A percentile compares a stretch with the other conserved stretches of the same genome.
phyloP scores from a whole-genome alignment of 2,113 vertebrate genomes.

The Urocolius indicus region DNA sequence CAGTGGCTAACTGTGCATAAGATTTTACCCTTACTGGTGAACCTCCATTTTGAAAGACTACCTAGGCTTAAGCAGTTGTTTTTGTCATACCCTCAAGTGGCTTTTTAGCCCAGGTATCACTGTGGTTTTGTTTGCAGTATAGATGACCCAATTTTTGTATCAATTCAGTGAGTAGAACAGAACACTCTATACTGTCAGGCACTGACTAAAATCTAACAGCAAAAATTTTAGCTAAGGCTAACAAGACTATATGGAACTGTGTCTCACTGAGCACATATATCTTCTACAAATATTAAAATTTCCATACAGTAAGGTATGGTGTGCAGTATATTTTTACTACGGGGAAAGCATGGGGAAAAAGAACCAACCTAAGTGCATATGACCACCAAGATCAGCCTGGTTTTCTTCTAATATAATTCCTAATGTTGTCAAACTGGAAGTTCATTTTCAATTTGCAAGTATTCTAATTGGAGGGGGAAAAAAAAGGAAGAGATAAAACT shows the following conservation, averaged over 20 bases:
- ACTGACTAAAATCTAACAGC: conserved; percentile 22
- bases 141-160: conserved; percentile 8
- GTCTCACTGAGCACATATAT: conserved; percentile 6
- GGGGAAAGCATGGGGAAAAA: background rate
- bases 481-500: conserved; percentile 36
- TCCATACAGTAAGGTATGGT: conserved; percentile 21
- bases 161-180: background rate
- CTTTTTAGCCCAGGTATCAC: conserved; percentile 51
- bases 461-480: background rate
- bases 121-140: conserved; percentile 61
- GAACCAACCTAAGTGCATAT: background rate
- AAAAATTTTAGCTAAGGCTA: conserved; percentile 3
- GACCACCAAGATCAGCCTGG: conserved; percentile 17
- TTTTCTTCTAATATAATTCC: conserved; percentile 40
- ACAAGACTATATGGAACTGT: background rate
- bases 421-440: conserved; percentile 39
- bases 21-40: background rate
- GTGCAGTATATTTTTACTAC: conserved; percentile 51
- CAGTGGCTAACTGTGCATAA: conserved; percentile 9
- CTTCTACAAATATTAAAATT: conserved; percentile 14
- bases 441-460: conserved; percentile 56
- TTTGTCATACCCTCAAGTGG: conserved; percentile 14
- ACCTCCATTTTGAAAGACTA: conserved; percentile 16
- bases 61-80: conserved; percentile 21
- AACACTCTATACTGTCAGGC: background rate